phyloP scores from a whole-genome alignment of 2,888 invertebrate genomes.

The Chirona hameri region DNA sequence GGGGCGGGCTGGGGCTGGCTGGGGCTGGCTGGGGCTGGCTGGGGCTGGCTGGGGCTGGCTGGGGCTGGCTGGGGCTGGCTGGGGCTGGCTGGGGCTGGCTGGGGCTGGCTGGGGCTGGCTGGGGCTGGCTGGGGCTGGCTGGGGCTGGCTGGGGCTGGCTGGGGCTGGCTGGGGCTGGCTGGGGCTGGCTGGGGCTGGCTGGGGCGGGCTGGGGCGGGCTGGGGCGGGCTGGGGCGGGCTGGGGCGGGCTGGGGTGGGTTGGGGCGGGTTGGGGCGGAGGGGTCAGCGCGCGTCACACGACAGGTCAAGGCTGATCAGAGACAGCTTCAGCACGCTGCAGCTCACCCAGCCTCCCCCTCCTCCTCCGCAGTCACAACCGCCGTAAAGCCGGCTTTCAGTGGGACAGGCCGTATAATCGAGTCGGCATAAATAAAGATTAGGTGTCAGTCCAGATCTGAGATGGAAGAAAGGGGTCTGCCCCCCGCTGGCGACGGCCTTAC shows the following conservation, averaged over 20 bases:
- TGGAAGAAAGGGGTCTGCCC: constrained; percentile 25
- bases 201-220: not conserved
- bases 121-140: not conserved
- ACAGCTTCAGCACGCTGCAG: no score
- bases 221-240: not conserved
- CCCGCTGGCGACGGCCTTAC: constrained; percentile 12
- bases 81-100: not conserved
- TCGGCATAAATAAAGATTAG: constrained; percentile 22
- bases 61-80: not conserved
- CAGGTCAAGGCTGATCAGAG: not conserved
- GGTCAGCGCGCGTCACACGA: not conserved
- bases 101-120: not conserved
- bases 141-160: not conserved
- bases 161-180: no score
- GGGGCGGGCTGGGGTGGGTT: not conserved
- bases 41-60: not conserved
- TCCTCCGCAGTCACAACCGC: not conserved
- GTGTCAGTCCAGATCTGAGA: constrained; percentile 7
- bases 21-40: not conserved
- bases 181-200: not conserved
- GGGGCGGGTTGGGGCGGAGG: not conserved
- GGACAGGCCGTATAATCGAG: constrained; percentile 28
- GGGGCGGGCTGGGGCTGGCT: not conserved
- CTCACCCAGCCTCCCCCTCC: not conserved
- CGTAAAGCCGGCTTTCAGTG: not conserved